Base-by-base conservation (phyloP, 2,888 invertebrate species). In the Heteromurus nitidus region DNA sequence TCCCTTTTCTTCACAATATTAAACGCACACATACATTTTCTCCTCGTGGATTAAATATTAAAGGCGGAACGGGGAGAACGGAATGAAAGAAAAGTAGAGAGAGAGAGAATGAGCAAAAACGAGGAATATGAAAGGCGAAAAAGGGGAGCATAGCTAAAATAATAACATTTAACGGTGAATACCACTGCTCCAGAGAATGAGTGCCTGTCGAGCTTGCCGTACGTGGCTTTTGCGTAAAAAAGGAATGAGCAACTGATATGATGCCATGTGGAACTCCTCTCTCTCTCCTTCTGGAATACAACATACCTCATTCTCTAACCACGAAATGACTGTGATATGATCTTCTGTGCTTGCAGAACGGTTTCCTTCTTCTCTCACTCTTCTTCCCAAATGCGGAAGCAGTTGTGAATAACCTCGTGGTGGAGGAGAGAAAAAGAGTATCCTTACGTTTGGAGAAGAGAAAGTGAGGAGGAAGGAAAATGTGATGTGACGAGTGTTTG, bases 41-140 rank as follows among this genome's bases (percentile, higher is more conserved):
- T n/a, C n/a, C n/a, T n/a, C n/a, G 20, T 16, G 64, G 64, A 64
- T 64, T 64, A 64, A 64, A 42, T 64, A 64, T 64, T 64, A 20
- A 64, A 64, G 64, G 42, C 20, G 28, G 18, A 30, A 26, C n/a
- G 20, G 26, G 3, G 16, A 58, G 26, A 28, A 58, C 24, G 26
- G 24, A 58, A 24, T 1, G 13, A 28, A 58, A 7, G 58, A 13
- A 26, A 42, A 64, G n/a, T 22, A 64, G 22, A 24, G 5, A 36
- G 36, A 5, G 47, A 42, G 18, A 44, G 42, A 1, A 28, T 13
- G 28, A 60, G 16, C 28, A 2, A 24, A 24, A 24, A 55, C 20
- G 3, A 9, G 13, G 26, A 30, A 26, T 18, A 55, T 22, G 55
- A 2, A 22, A 22, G 55, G 16, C 3, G 30, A 18, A 60, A 30